phyloP scores from a whole-genome alignment of 2,113 vertebrate genomes.

The Tringa solitaria region DNA sequence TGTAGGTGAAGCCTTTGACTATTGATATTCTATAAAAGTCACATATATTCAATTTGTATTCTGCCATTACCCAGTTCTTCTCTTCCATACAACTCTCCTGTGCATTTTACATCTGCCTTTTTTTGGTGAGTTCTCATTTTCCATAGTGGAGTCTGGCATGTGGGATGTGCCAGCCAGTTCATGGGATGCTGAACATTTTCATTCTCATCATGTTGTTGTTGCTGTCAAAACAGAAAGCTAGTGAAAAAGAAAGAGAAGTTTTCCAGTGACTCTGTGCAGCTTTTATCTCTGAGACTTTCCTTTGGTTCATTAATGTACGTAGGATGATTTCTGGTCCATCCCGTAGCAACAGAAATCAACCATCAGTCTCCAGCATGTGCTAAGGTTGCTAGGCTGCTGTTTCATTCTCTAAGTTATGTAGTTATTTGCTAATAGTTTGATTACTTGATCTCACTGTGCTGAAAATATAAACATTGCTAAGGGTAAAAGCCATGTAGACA shows the following conservation, averaged over 20 bases:
- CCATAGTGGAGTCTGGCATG: constrained; percentile 9
- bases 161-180: constrained; percentile 42
- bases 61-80: not conserved
- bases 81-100: not conserved
- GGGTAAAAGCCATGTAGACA: constrained; percentile 17
- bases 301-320: not conserved
- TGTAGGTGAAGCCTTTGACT: not conserved
- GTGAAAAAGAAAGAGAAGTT: not conserved
- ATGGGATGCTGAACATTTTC: constrained; percentile 8
- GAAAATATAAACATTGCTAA: constrained; percentile 4
- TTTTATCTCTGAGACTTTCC: not conserved
- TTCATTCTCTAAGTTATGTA: not conserved
- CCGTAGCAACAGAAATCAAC: not conserved
- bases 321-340: not conserved
- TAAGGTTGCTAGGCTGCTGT: not conserved
- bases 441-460: not conserved
- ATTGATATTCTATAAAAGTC: not conserved
- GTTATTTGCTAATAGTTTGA: constrained; percentile 24
- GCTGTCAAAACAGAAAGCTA: constrained; percentile 22
- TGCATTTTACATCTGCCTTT: not conserved
- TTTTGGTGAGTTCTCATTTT: constrained; percentile 27
- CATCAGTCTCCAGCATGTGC: not conserved
- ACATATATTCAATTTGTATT: not conserved
- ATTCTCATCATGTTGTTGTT: not conserved
- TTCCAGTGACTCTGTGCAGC: not conserved